Conservation (phyloP, 1,140 invertebrate genomes). For the Oedothorax gibbosus region DNA sequence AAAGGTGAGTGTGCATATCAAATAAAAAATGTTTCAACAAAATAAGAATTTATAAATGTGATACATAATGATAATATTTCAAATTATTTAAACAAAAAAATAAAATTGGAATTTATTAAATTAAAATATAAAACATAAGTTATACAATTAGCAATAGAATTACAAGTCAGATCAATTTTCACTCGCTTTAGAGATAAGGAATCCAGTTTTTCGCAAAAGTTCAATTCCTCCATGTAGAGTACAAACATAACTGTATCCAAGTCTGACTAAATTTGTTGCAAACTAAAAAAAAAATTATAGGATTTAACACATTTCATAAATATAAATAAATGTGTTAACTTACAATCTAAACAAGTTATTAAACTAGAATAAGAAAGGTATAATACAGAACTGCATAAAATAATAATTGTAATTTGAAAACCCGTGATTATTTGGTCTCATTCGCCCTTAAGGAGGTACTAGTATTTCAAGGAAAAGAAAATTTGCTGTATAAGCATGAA, state of each 20-base stretch:
- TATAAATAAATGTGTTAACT: neutral
- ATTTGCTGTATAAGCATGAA: too few species aligned
- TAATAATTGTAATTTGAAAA: too few species aligned
- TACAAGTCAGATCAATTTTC: slow-evolving; percentile 1
- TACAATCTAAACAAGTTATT: neutral
- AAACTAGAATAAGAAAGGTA: neutral
- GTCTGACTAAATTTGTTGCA: slow-evolving; percentile 70
- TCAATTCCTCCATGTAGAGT: slow-evolving; percentile 73
- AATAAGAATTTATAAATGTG: too few species aligned
- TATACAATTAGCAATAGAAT: neutral
- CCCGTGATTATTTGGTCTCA: too few species aligned
- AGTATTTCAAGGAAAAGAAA: too few species aligned
- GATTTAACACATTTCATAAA: slow-evolving; percentile 74
- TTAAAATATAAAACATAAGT: too few species aligned
- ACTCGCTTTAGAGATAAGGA: slow-evolving; percentile 62
- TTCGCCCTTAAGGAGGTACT: neutral
- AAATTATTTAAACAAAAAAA: too few species aligned
- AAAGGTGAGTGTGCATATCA: too few species aligned
- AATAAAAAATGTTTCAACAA: too few species aligned
- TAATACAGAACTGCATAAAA: neutral
- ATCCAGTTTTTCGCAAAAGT: slow-evolving; percentile 69
- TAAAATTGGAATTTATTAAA: too few species aligned
- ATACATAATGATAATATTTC: too few species aligned
- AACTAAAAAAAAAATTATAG: slow-evolving; percentile 70
- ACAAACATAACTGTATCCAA: slow-evolving; percentile 71